Base-by-base conservation (phyloP, 92 coral and sea anemone species). In the Palythoa grandiflora region DNA sequence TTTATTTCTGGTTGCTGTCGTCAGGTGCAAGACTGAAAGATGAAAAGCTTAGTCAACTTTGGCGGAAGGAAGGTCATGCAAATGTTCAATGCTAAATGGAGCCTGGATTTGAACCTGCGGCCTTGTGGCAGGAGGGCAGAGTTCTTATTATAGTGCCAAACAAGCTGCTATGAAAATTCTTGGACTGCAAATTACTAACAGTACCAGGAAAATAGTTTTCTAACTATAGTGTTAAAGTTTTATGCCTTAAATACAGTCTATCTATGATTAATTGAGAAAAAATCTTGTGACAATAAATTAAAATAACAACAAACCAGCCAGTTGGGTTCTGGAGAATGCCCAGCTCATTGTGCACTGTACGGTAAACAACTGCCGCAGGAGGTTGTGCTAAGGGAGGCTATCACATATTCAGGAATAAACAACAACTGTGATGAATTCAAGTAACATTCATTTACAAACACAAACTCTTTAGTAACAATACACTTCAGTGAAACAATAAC, bases 301-400 rank as follows among this genome's bases (percentile, higher is more conserved):
- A 44, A 38, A 9, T 51, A 65, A 88, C 90, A 65, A 96, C 99
- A 89, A 95, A 97, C 99, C 98, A 94, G 92, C 99, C 99, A 68
- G 98, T 97, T 19, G 99, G 99, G 87, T 97, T 97, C 92, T 97
- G 99, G 73, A 95, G 92, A 68, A 97, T 84, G 50, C 99, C 98
- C 68, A 87, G 92, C 54, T 95, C 96, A 84, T 94, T 97, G 91
- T 91, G 97, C 35, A 97, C 96, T 77, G 99, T 95, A 57, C 89
- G 92, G 92, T 97, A 94, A 19, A 94, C 84, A 57, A 92, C 87
- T 76, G 89, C 80, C 50, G 95, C 95, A 16, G 68, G 87, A 36
- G 85, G 87, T 88, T 89, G 96, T 54, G 91, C 88, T 83, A 88
- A 91, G 87, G 98, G 98, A 57, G 98, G 99, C 99, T 97, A 91